Conservation (phyloP, 1,140 invertebrate genomes). For the Microplitis mediator region DNA sequence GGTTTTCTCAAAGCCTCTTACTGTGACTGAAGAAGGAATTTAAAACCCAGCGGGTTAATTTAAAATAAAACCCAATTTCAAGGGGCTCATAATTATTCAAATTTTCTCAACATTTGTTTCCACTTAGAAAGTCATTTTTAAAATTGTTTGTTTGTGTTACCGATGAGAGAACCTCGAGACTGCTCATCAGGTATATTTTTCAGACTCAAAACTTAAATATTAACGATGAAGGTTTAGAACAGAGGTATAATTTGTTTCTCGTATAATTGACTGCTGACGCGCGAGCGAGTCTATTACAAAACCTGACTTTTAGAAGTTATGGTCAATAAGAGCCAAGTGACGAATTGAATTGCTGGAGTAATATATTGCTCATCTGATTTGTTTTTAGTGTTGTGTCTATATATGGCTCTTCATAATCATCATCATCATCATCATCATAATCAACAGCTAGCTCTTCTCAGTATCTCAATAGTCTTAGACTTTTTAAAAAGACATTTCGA, state of each 20-base stretch:
- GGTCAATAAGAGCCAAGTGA: constrained; percentile 1
- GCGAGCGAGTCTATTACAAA: constrained; percentile 40
- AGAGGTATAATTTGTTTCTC: constrained; percentile 42
- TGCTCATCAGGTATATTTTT: no score
- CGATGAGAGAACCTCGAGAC: not conserved
- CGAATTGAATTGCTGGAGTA: not conserved
- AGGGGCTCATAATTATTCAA: no score
- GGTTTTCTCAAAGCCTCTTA: not conserved
- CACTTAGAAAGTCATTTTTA: no score
- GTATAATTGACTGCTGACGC: constrained; percentile 38
- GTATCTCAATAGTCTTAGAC: not conserved
- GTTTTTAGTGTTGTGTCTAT: not conserved
- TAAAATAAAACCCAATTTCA: no score
- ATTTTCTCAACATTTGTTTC: no score
- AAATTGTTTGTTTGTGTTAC: not conserved
- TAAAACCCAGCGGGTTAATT: no score
- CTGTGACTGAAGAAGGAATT: not conserved
- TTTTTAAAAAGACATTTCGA: constrained; percentile 9
- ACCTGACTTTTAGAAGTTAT: not conserved
- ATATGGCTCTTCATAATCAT: constrained; percentile 10
- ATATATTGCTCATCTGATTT: not conserved
- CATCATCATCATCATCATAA: not conserved
- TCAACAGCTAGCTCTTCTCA: not conserved
- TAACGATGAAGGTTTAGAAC: not conserved
- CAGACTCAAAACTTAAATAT: not conserved